Conservation (phyloP, 2,888 invertebrate species). For the Drosophila maculinotata region DNA sequence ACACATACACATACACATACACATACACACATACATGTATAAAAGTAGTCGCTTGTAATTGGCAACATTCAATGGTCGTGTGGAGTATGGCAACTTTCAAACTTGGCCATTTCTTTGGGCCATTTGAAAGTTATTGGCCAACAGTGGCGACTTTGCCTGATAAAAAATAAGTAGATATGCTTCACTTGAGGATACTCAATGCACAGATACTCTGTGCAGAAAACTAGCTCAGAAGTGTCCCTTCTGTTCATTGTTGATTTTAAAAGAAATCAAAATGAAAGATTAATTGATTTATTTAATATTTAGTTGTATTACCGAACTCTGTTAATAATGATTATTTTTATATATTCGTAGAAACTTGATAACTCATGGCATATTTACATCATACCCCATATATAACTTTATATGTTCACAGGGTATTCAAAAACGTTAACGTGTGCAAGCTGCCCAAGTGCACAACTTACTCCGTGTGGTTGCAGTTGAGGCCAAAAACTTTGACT, state of each 20-base stretch:
- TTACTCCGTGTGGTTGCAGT: conserved; percentile 15
- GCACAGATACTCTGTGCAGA: not conserved
- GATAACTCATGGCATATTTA: too few relatives aligned
- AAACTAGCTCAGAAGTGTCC: too few relatives aligned
- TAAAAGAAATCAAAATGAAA: too few relatives aligned
- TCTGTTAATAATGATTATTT: too few relatives aligned
- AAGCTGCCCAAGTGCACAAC: conserved; percentile 22
- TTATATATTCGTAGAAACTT: too few relatives aligned
- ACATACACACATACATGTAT: too few relatives aligned
- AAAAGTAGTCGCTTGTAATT: conserved; percentile 52
- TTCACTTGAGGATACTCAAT: not conserved
- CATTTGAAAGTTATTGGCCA: conserved; percentile 73
- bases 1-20: too few relatives aligned
- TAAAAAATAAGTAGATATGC: conserved; percentile 6
- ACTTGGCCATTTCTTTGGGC: conserved; percentile 64
- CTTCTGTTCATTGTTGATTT: too few relatives aligned
- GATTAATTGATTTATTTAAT: too few relatives aligned
- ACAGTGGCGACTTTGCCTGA: conserved; percentile 22
- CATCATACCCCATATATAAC: not conserved
- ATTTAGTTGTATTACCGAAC: too few relatives aligned
- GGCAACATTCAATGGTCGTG: conserved; percentile 61
- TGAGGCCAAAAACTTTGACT: conserved; percentile 29
- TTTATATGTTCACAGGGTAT: conserved; percentile 4
- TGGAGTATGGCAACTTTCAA: conserved; percentile 66
- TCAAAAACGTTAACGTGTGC: conserved; percentile 19